Base-by-base conservation (phyloP, 2,113 vertebrate genomes). In the Dryoscopus gambensis region DNA sequence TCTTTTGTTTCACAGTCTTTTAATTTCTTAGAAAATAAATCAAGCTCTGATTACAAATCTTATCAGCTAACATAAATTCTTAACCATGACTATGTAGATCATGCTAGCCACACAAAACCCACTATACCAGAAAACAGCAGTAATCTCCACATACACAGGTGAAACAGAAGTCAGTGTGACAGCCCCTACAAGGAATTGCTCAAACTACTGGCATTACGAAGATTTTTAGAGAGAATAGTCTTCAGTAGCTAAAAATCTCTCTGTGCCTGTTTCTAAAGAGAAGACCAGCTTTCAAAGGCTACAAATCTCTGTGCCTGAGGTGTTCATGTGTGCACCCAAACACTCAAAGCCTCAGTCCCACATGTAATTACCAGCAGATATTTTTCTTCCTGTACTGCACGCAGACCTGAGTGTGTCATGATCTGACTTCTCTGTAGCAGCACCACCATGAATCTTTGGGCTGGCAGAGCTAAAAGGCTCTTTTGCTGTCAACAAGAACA, bases 71-170 rank as follows among this genome's bases (percentile, higher is more conserved):
- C 7, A 15, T 20, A 63, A 63, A 76, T 69, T 77, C 30, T 47
- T 68, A 39, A 35, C n/a, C 37, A 21, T 2, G 3, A n/a, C 22
- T 67, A 3, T 6, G 23, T 4, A 30, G 30, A 52, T 30, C 56
- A 8, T 52, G 55, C 65, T 53, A 69, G 44, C 25, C 28, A 35
- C 21, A 24, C 14, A n/a, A 53, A 90, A 90, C 31, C 4, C 7
- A 13, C 28, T 12, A 15, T 19, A 53, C 5, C 44, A 79, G 49
- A 56, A 86, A 62, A 13, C 17, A 84, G 13, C n/a, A 80, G 62
- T 15, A 24, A 59, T 20, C 16, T 44, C 52, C 24, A 60, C 1
- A 1, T 1, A 22, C 0, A 0, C 14, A 33, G 28, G 25, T 42
- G 31, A 74, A 89, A 57, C 19, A 65, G 23, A 86, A 73, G 50